Evolutionary conservation across 2,888 invertebrate genomes (phyloP), one percentile per base, ranked within the genome.

Genomic region (Drosophila neonasuta): DNA sequence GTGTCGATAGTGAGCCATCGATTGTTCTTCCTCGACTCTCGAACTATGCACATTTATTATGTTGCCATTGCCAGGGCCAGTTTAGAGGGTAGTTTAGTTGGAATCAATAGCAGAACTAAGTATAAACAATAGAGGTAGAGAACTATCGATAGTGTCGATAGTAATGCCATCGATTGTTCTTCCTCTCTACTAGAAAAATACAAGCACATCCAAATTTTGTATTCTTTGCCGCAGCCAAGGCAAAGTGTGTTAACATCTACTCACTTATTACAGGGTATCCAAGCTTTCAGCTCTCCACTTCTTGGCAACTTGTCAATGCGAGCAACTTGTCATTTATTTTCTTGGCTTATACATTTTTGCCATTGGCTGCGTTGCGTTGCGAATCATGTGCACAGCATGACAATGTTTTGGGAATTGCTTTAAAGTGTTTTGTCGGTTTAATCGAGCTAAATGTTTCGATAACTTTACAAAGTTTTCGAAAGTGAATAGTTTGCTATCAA

Each of bases 281-380:
- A 2, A 4, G 3, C 8, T 15, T 15, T 41, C 39, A 15, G 7
- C 15, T 41, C 5, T 15, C 1, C 8, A 13, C 8, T 41, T 2
- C 13, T 3, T 15, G 13, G 13, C 6, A n/a, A n/a, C 11, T 7
- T 15, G 39, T 15, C 39, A 41, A 41, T 15, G 7, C 15, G 39
- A 41, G 15, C 15, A 41, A 15, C 39, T 41, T 41, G 39, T 41
- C 39, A 41, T 41, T 41, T 41, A 15, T 13, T 41, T 41, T 13
- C 39, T 41, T 41, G 39, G 39, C 39, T 41, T 13, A 36, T 36
- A 36, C 24, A 36, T 5, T 36, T 11, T 36, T 6, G n/a, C n/a
- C 36, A n/a, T 36, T 41, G 39, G 39, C 39, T 39, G 13, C 39
- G 39, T 39, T 39, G 13, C 39, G 13, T 8, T 39, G 39, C 15